Evolutionary conservation across 2,113 vertebrate species (phyloP).

Genomic region (Pontoporia blainvillei): DNA sequence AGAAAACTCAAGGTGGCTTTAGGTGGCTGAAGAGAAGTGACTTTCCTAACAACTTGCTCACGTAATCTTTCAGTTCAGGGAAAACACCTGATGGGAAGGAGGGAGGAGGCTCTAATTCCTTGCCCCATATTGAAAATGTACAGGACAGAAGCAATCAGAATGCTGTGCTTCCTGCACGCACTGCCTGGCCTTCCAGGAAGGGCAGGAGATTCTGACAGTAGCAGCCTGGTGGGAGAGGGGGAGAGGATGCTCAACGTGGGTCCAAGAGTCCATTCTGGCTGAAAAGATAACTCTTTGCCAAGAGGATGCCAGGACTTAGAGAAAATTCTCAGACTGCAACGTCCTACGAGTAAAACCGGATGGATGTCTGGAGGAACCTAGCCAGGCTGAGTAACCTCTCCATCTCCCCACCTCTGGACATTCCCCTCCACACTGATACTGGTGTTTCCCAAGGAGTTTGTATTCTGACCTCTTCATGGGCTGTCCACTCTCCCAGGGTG

Average conservation of each 20-base stretch:
- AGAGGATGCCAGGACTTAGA: not conserved
- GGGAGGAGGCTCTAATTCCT: not conserved
- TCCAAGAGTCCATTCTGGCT: not conserved
- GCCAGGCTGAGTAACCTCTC: not conserved
- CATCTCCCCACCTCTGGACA: not conserved
- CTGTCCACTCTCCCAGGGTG: not conserved
- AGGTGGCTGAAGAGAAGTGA: not conserved
- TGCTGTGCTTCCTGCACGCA: accelerated
- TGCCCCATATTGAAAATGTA: not conserved
- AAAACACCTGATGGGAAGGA: not conserved
- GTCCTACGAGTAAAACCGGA: not conserved
- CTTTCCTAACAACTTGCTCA: not conserved
- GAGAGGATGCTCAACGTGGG: not conserved
- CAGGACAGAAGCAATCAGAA: not conserved
- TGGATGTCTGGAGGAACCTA: not conserved
- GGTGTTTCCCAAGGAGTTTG: not conserved
- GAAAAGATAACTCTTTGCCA: not conserved
- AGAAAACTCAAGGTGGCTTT: too few relatives aligned
- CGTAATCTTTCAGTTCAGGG: not conserved
- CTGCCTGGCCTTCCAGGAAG: not conserved
- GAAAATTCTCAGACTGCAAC: not conserved
- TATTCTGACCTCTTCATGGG: not conserved
- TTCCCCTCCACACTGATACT: not conserved
- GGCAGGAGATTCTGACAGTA: not conserved
- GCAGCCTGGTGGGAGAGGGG: not conserved